Conservation (phyloP, 2,113 vertebrate species). For the Leucoraja erinaceus region DNA sequence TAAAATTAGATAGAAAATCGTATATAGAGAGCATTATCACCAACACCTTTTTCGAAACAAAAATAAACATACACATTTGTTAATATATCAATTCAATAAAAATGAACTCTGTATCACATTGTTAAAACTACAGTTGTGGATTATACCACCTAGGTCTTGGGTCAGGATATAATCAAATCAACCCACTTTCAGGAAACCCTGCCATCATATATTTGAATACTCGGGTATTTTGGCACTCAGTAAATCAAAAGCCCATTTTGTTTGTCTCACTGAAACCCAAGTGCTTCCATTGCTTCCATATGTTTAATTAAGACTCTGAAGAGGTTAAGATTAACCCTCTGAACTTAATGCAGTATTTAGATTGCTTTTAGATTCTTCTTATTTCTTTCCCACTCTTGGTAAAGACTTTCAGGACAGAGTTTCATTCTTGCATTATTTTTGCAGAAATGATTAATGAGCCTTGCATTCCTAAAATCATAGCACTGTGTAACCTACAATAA, state of each 20-base stretch:
- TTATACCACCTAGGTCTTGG: neutral
- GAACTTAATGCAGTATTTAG: constrained; percentile 30
- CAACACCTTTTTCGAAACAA: neutral
- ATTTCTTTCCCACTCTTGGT: neutral
- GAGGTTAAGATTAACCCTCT: constrained; percentile 35
- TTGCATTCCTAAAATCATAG: neutral
- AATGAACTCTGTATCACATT: neutral
- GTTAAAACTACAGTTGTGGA: neutral
- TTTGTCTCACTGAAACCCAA: neutral
- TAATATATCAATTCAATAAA: constrained; percentile 6
- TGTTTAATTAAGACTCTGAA: constrained; percentile 28
- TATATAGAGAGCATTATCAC: neutral
- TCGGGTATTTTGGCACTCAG: constrained; percentile 1
- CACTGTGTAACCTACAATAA: neutral
- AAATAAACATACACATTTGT: neutral
- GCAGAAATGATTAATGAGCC: constrained; percentile 14
- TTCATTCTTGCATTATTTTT: neutral
- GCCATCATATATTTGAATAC: neutral
- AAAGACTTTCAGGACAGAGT: neutral
- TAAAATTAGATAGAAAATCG: constrained; percentile 13
- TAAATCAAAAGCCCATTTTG: constrained; percentile 28
- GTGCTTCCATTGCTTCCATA: constrained; percentile 31
- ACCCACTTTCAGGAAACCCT: neutral
- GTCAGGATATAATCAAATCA: constrained; percentile 26
- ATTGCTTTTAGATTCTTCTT: constrained; percentile 21